Evolutionary conservation across 2,113 vertebrate genomes (phyloP), one percentile per base, ranked within the genome.

Genomic region (Myotis lucifugus): DNA sequence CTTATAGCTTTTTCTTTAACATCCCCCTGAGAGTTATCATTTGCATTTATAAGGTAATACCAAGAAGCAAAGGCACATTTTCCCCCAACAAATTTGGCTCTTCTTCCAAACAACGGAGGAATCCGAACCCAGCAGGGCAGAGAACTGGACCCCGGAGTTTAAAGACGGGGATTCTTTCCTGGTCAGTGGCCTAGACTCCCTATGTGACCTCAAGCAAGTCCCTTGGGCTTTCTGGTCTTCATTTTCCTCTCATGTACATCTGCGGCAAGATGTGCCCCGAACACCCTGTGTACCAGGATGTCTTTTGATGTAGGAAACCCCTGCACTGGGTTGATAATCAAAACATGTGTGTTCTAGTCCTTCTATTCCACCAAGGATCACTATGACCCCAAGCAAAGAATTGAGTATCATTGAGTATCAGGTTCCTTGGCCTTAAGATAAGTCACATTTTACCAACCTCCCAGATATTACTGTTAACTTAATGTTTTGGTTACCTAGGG

Each of bases 1-100:
- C 95, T 93, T 92, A 94, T 70, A 82, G 78, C 42, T 90, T 88
- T 97, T 83, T 90, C 42, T 17, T 82, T 97, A 94, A 77, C 50
- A 91, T 61, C 40, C 77, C 78, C 66, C 25, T 64, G 90, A 93
- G 87, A 96, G 93, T 88, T 87, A 87, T 37, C 50, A 8, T 92
- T 95, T 90, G 72, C 87, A 93, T 96, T 96, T 86, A 94, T 8
- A 87, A 37, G 42, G 34, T 76, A 91, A 86, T 94, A 73, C 37
- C 67, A 95, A 77, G 92, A 88, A 94, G 94, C 42, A 90, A 86
- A 97, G 52, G 89, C 96, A 73, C 8, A 27, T 89, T 81, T 95
- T 84, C 84, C 76, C 88, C 76, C 52, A 34, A 78, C 72, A 34
- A 88, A 64, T 81, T 67, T 42, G 40, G 23, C 50, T 95, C 37